phyloP scores from a whole-genome alignment of 2,797 vertebrate genomes.

The Lagodon rhomboides region DNA sequence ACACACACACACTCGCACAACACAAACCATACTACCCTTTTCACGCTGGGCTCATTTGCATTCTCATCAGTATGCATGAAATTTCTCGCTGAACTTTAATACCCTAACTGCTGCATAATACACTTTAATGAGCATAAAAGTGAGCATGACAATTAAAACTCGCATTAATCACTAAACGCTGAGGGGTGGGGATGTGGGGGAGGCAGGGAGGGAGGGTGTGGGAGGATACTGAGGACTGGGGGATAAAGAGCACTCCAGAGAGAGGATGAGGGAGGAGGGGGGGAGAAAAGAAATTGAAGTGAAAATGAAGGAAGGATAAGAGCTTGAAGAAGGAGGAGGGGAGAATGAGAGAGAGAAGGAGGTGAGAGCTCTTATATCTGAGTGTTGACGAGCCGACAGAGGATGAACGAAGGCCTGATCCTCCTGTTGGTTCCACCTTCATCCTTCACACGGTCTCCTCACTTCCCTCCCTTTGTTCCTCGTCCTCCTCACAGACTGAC shows the following conservation, averaged over 20 bases:
- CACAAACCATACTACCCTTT: constrained; percentile 84
- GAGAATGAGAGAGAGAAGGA: constrained; percentile 13
- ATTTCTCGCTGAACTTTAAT: constrained; percentile 92
- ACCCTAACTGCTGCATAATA: constrained; percentile 90
- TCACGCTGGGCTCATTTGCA: constrained; percentile 88
- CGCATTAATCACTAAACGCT: constrained; percentile 90
- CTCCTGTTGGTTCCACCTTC: constrained; percentile 5
- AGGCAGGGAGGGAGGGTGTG: constrained; percentile 36
- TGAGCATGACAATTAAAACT: constrained; percentile 91
- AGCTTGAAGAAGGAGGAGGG: constrained; percentile 31
- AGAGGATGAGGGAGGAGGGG: constrained; percentile 34
- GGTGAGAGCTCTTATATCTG: constrained; percentile 37
- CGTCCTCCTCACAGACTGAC: constrained; percentile 23
- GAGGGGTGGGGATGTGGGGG: constrained; percentile 65
- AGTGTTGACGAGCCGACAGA: constrained; percentile 29
- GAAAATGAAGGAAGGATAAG: constrained; percentile 49
- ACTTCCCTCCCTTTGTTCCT: constrained; percentile 28
- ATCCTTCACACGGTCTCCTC: neutral
- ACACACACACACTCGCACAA: constrained; percentile 32
- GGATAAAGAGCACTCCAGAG: constrained; percentile 59
- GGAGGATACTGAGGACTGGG: constrained; percentile 52
- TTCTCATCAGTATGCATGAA: constrained; percentile 93
- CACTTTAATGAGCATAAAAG: constrained; percentile 90
- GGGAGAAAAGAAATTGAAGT: constrained; percentile 47
- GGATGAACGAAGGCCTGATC: constrained; percentile 13